Percentiles rank a stretch among this genome's conserved stretches.
Conservation (phyloP, 2,113 vertebrate genomes). For the Saguinus imperator region DNA sequence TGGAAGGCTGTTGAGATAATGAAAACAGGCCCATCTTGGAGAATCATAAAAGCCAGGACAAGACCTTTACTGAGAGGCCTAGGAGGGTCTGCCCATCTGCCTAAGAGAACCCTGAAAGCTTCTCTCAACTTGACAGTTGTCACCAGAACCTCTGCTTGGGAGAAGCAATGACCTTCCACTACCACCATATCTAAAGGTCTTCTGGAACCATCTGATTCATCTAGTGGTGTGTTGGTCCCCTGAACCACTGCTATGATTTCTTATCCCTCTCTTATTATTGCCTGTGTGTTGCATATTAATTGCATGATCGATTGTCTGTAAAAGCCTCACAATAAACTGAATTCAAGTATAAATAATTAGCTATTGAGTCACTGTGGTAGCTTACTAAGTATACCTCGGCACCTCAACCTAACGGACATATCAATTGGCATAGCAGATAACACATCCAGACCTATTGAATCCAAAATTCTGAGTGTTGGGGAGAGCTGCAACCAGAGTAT, state of each 20-base stretch:
- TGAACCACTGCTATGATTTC: neutral
- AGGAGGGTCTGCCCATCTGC: neutral
- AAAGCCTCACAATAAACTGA: neutral
- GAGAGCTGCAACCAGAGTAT: neutral
- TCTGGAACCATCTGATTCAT: neutral
- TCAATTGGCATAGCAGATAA: neutral
- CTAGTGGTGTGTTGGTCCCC: neutral
- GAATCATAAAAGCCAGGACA: neutral
- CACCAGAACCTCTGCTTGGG: too few species aligned
- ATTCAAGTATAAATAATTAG: neutral
- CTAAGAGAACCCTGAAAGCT: neutral
- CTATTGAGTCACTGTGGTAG: neutral
- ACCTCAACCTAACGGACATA: neutral
- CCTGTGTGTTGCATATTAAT: neutral
- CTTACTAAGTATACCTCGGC: neutral
- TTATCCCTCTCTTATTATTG: neutral
- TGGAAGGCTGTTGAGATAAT: neutral
- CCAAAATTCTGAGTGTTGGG: neutral
- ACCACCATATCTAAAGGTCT: neutral
- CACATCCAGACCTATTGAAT: neutral
- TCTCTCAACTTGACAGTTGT: neutral
- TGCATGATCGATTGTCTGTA: neutral
- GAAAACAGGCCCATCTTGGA: neutral
- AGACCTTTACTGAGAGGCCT: neutral
- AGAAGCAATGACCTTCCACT: neutral